Conservation (phyloP, 2,797 vertebrate genomes). For the Cephalopachus bancanus region DNA sequence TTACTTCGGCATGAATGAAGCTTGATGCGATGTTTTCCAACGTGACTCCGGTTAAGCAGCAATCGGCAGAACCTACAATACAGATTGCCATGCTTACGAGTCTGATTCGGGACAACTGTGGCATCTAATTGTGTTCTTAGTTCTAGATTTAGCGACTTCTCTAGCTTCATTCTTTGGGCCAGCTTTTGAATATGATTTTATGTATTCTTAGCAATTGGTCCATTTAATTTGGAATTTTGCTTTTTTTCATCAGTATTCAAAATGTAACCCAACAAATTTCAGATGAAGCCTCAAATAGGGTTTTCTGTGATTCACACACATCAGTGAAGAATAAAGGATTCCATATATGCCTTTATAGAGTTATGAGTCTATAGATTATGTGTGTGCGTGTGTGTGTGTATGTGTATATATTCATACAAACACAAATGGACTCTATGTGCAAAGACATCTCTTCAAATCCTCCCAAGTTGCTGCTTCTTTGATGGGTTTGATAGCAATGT, state of each 20-base stretch:
- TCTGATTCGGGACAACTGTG: slow-evolving; percentile 76
- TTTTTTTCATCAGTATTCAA: slow-evolving; percentile 66
- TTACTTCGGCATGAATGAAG: slow-evolving; percentile 78
- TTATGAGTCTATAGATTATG: neutral
- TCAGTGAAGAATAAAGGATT: slow-evolving; percentile 38
- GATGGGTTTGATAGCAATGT: slow-evolving; percentile 17
- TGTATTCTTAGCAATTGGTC: slow-evolving; percentile 32
- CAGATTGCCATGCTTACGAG: slow-evolving; percentile 73
- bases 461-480: neutral
- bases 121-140: slow-evolving; percentile 70
- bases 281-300: slow-evolving; percentile 54
- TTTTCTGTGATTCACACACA: slow-evolving; percentile 62
- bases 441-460: neutral
- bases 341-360: neutral
- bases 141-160: slow-evolving; percentile 72
- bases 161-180: slow-evolving; percentile 71
- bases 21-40: slow-evolving; percentile 74
- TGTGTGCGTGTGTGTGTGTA: neutral
- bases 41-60: slow-evolving; percentile 60
- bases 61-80: slow-evolving; percentile 47
- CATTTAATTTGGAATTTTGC: slow-evolving; percentile 59
- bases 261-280: slow-evolving; percentile 67
- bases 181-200: slow-evolving; percentile 36
- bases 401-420: neutral
- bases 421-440: neutral